phyloP scores from a whole-genome alignment of 2,113 vertebrate genomes.

The Halcyon malimbica region DNA sequence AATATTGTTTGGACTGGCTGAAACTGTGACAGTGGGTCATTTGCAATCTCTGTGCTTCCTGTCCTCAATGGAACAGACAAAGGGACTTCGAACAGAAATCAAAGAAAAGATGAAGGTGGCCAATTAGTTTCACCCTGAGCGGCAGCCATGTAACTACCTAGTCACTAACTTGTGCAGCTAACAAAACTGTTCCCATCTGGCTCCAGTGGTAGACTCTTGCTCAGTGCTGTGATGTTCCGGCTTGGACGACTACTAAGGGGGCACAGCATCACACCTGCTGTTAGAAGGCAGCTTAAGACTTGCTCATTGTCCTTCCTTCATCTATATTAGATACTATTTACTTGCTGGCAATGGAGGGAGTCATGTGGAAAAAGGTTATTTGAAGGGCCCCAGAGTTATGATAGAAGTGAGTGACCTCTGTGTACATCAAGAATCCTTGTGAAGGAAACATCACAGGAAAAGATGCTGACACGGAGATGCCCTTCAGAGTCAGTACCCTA shows the following conservation, averaged over 20 bases:
- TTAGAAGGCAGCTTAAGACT: background rate
- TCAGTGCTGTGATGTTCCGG: rapidly evolving
- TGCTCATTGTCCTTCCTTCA: background rate
- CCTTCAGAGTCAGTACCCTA: background rate
- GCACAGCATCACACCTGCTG: background rate
- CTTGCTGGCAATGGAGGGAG: rapidly evolving
- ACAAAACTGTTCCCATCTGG: background rate
- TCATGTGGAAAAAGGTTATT: background rate
- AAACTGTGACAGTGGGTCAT: background rate
- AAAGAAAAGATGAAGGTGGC: background rate
- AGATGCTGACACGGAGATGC: background rate
- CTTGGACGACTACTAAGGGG: background rate
- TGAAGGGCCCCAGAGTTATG: background rate
- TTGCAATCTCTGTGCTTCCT: background rate
- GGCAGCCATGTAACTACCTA: background rate
- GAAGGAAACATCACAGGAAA: background rate
- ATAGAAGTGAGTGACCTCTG: background rate
- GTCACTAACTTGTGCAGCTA: background rate
- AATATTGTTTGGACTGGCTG: background rate
- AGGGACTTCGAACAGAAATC: background rate
- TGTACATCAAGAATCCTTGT: background rate
- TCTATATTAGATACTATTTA: rapidly evolving
- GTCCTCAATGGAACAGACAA: background rate
- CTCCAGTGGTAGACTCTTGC: background rate
- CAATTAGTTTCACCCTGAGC: background rate